A percentile compares a stretch with the other conserved stretches of the same genome.
Conservation (phyloP, 2,888 invertebrate genomes). For the Brachypterus glaber region DNA sequence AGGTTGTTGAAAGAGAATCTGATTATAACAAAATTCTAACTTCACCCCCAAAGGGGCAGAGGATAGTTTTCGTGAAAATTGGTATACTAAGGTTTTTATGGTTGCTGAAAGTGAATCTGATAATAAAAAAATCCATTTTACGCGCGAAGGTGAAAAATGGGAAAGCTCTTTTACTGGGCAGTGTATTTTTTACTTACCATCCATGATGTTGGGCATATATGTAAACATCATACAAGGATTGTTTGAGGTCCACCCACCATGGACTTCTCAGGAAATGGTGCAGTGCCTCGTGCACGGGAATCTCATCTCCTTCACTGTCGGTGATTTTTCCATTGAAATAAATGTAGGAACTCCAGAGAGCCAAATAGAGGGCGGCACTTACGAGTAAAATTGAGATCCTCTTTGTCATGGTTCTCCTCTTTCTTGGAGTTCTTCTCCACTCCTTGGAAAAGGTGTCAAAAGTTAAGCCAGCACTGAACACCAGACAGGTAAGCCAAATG, state of each 20-base stretch:
- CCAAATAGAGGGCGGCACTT: constrained; percentile 59
- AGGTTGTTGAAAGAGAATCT: no score
- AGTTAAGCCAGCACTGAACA: constrained; percentile 53
- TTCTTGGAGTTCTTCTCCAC: constrained; percentile 62
- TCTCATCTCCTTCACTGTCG: constrained; percentile 68
- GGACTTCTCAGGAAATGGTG: constrained; percentile 85
- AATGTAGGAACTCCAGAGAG: constrained; percentile 68
- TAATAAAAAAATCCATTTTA: no score
- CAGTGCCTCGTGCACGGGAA: constrained; percentile 79
- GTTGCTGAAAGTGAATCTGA: no score
- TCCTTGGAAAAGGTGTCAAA: constrained; percentile 71
- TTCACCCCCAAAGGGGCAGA: no score
- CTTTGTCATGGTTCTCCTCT: constrained; percentile 33
- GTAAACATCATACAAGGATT: constrained; percentile 64
- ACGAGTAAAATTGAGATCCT: constrained; percentile 51
- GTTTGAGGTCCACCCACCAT: constrained; percentile 76
- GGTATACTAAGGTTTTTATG: no score
- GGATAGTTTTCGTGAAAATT: no score
- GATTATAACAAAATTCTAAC: no score
- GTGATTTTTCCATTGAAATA: constrained; percentile 83
- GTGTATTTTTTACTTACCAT: constrained; percentile 60
- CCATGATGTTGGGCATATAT: constrained; percentile 75
- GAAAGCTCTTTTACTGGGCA: no score
- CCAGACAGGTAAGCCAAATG: constrained; percentile 58
- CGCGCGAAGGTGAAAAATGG: no score